A percentile compares a stretch with the other conserved stretches of the same genome.
These are phyloP conservation scores for Crossocerus cetratus DNA, from an alignment of 2,888 invertebrate genomes.

Conservation along the genomic window DNA sequence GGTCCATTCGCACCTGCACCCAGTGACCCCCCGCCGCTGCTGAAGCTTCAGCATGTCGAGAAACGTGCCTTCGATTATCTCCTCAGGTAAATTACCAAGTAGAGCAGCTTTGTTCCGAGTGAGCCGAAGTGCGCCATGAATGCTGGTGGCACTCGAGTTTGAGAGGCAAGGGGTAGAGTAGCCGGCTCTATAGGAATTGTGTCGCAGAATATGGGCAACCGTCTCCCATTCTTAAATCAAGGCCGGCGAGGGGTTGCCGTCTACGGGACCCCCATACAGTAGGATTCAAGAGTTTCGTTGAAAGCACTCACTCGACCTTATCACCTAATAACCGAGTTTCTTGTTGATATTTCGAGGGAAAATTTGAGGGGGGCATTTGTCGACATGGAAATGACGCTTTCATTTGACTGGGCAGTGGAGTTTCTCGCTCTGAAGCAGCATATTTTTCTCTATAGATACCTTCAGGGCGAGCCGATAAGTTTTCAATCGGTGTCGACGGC, in stretches of 20 bases:
- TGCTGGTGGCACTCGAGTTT: too few species aligned
- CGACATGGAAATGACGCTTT: too few species aligned
- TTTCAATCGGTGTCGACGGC: slow-evolving; percentile 83
- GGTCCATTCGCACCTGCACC: slow-evolving; percentile 74
- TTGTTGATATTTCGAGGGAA: too few species aligned
- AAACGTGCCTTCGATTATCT: slow-evolving; percentile 84
- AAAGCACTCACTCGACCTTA: background rate
- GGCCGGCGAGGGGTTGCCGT: background rate
- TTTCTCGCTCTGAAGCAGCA: background rate
- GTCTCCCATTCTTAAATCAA: slow-evolving; percentile 7
- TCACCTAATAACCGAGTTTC: too few species aligned
- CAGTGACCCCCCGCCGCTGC: slow-evolving; percentile 75
- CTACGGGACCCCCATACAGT: slow-evolving; percentile 2
- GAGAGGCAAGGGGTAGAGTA: too few species aligned
- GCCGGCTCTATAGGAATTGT: slow-evolving; percentile 1
- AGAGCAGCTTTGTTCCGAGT: too few species aligned
- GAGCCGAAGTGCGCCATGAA: too few species aligned
- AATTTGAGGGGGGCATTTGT: too few species aligned
- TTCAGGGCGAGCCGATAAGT: slow-evolving; percentile 82
- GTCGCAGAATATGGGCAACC: slow-evolving; percentile 18
- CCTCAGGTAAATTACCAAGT: slow-evolving; percentile 75
- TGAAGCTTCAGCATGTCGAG: slow-evolving; percentile 81
- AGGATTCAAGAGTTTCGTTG: background rate
- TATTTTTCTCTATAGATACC: slow-evolving; percentile 77
- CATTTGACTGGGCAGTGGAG: too few species aligned